Evolutionary conservation across 2,113 vertebrate species (phyloP).

Genomic region (Laterallus jamaicensis): DNA sequence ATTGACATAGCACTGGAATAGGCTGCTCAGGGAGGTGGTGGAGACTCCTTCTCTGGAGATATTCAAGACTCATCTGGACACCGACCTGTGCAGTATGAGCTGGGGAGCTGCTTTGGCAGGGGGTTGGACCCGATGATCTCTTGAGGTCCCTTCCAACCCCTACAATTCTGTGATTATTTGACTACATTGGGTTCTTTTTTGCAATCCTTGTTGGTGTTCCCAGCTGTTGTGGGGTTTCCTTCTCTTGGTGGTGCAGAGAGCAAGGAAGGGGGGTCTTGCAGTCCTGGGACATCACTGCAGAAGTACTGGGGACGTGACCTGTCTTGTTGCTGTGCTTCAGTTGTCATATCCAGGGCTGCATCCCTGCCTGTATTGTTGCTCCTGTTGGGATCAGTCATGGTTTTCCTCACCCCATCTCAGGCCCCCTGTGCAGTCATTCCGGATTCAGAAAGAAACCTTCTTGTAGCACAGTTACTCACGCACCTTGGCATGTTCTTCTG

Average conservation of each 20-base stretch:
- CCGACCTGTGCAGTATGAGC: too few species aligned
- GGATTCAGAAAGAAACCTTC: neutral
- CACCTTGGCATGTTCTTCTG: neutral
- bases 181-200: neutral
- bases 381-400: neutral
- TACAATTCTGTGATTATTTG: neutral
- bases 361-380: neutral
- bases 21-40: too few species aligned
- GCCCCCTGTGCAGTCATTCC: neutral
- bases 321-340: neutral
- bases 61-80: too few species aligned
- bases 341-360: neutral
- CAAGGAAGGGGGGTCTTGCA: neutral
- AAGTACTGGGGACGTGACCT: neutral
- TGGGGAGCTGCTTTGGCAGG: too few species aligned
- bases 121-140: too few species aligned
- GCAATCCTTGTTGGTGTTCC: neutral
- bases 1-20: too few species aligned
- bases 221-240: neutral
- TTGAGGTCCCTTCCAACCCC: too few species aligned
- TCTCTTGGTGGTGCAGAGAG: neutral
- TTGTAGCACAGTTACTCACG: neutral
- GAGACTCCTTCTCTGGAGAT: too few species aligned
- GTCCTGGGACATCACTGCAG: fast-evolving
- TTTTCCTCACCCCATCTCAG: neutral